Base-by-base conservation (phyloP, 2,888 invertebrate species). In the Tenthredo livida region DNA sequence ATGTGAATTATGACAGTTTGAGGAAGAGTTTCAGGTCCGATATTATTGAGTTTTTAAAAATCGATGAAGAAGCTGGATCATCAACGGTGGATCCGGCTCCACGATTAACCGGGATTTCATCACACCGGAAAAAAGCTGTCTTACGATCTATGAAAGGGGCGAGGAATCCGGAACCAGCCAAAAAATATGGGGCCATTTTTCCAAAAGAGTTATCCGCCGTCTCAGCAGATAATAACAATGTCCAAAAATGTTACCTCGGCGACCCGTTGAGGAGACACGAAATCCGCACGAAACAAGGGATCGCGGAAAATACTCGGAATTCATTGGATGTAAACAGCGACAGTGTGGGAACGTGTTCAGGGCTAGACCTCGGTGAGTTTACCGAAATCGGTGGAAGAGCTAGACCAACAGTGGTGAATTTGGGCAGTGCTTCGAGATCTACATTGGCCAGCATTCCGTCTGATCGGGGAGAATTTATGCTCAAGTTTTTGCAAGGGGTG, bases 161-260 rank as follows among this genome's bases (percentile, higher is more conserved):
- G 58, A 78, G n/a, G 7, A 78, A n/a, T 61, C 4, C 61, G 40
- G 25, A 58, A 61, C 6, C 58, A 15, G 4, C 10, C 12, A 15
- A 61, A 9, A 61, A 61, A 61, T 37, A n/a, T 0, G 25, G 21
- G 2, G 3, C 80, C 2, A 80, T n/a, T n/a, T 37, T 1, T 40
- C 21, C 12, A 21, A 1, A n/a, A 5, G 61, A 40, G 21, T 50
- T 58, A 21, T 54, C 33, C 29, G 50, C 50, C 37, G 29, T 29
- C 17, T 50, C 75, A 75, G 25, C 77, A 17, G 77, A 77, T 5
- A 77, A 54, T 77, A 54, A 77, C 50, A n/a, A 50, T 15, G 17
- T 77, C 17, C 29, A 77, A 77, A 77, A 77, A 54, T 54, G 54
- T 77, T 54, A 77, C 50, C 29, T 77, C 54, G 50, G 50, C n/a